Base-by-base conservation (phyloP, 2,888 invertebrate genomes). In the Aplocera efformata region DNA sequence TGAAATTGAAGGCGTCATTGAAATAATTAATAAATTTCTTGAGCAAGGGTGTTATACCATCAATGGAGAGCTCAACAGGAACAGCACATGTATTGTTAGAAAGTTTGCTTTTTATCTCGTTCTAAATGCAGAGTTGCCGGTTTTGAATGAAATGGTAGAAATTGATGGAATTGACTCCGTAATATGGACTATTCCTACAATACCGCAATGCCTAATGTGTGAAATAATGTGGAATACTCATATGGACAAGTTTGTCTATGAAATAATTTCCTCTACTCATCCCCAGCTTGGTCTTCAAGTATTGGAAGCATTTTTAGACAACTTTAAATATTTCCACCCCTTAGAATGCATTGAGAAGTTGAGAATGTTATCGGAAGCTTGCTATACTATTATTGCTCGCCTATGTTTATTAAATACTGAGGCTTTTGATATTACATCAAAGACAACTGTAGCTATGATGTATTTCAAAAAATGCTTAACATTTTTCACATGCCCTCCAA, bases 141-240 rank as follows among this genome's bases (percentile, higher is more conserved):
- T 71, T 11, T 55, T 85, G 22, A 63, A 73, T 41, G 62, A 72
- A 25, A 60, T 86, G 57, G 60, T 71, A 6, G 76, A 78, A 41
- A 54, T 72, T 21, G 72, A 77, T 42, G 80, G 69, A 17, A 61
- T 84, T 34, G 76, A 77, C 42, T 59, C 67, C 13, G 56, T 83
- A 1, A 72, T 85, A 34, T 75, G 76, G 69, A 79, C 79, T n/a
- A 56, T 78, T 44, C 79, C 85, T 1, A 75, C 70, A 10, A 61
- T 86, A 38, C 67, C 82, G 13, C 71, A 73, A 58, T 77, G 70
- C 49, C 63, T 88, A 3, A 66, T 86, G 70, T 77, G 79, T 57
- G 85, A 85, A 60, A 55, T 86, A 40, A 59, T 86, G 32, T 84
- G 79, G 78, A 69, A 70, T 23, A 59, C 84, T 1, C 56, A 72